A percentile compares a stretch with the other conserved stretches of the same genome.
Evolutionary conservation across 2,797 vertebrate genomes (phyloP).

Genomic region (Emys orbicularis): DNA sequence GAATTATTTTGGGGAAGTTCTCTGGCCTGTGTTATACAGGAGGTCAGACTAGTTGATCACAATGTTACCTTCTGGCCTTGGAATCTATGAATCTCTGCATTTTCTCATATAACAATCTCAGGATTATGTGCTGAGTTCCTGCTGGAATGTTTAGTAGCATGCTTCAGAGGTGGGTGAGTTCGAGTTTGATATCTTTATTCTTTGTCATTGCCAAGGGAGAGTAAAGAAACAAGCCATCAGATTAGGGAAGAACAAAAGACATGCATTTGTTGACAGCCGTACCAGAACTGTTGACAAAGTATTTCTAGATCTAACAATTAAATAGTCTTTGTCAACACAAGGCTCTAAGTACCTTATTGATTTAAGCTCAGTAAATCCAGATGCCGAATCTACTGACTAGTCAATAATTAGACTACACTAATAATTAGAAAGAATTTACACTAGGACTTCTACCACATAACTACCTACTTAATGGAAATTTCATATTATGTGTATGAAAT

Average conservation of each 20-base stretch:
- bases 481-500: background rate
- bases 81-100: background rate
- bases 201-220: background rate
- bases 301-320: slow-evolving; percentile 40
- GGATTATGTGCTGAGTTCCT: background rate
- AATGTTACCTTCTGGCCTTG: background rate
- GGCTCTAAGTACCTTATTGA: background rate
- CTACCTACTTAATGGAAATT: background rate
- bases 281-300: slow-evolving; percentile 40
- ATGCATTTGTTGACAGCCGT: background rate
- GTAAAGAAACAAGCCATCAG: background rate
- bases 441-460: background rate
- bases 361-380: background rate
- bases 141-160: background rate
- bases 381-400: background rate
- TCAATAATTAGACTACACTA: slow-evolving; percentile 16
- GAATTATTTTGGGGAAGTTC: background rate
- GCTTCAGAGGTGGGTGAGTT: background rate
- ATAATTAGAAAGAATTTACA: background rate
- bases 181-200: background rate
- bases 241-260: slow-evolving; percentile 4
- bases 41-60: background rate
- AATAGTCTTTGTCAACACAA: slow-evolving; percentile 26
- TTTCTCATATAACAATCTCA: background rate
- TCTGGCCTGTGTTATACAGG: background rate